Evolutionary conservation across 1,140 invertebrate species (phyloP).

Genomic region (Solenopsis invicta): DNA sequence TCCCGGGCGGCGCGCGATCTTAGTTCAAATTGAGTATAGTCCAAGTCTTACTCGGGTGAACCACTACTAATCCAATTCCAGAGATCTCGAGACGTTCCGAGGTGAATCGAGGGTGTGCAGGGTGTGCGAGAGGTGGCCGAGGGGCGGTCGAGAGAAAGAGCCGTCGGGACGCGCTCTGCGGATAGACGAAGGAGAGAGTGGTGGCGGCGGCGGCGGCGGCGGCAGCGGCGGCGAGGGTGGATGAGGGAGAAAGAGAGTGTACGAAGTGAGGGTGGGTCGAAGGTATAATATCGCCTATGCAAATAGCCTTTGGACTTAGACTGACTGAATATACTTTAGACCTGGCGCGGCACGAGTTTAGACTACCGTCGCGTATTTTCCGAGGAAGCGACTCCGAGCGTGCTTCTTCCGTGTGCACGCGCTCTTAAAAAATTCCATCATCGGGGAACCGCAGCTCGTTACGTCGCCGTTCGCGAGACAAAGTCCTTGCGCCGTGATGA

Average conservation of each 20-base stretch:
- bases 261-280: conserved; percentile 71
- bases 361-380: conserved; percentile 69
- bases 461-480: conserved; percentile 48
- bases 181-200: conserved; percentile 57
- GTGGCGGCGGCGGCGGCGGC: conserved; percentile 30
- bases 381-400: neutral
- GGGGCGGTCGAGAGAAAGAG: conserved; percentile 71
- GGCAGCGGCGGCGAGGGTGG: neutral
- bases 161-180: conserved; percentile 41
- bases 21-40: conserved; percentile 87
- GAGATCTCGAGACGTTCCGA: conserved; percentile 85
- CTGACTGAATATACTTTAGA: conserved; percentile 85
- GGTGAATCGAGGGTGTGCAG: conserved; percentile 52
- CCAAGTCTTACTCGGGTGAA: conserved; percentile 86
- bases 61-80: conserved; percentile 87
- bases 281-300: conserved; percentile 87
- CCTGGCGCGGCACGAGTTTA: conserved; percentile 68
- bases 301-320: conserved; percentile 87
- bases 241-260: conserved; percentile 27
- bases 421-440: conserved; percentile 71
- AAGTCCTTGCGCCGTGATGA: conserved; percentile 41
- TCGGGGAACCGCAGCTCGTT: conserved; percentile 53
- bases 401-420: conserved; percentile 24
- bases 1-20: conserved; percentile 85
- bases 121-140: conserved; percentile 63